phyloP scores from a whole-genome alignment of 2,888 invertebrate species.

The Drosophila hamatofila region DNA sequence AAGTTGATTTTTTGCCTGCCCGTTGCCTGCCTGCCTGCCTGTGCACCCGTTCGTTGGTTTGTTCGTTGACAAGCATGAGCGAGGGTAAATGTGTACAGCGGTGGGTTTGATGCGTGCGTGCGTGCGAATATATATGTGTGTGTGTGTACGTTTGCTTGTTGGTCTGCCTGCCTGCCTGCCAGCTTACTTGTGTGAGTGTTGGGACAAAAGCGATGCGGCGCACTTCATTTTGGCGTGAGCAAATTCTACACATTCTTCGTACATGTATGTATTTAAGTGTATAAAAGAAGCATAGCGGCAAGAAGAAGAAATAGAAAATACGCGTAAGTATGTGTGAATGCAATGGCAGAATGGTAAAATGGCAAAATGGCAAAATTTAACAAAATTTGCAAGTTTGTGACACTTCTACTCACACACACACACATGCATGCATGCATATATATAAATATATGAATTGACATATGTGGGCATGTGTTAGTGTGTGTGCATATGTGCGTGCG shows the following conservation, averaged over 20 bases:
- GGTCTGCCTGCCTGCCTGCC: conserved; percentile 10
- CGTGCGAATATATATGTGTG: conserved; percentile 29
- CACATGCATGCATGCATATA: background rate
- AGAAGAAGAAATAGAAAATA: conserved; percentile 10
- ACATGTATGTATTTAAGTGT: conserved; percentile 25
- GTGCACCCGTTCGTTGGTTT: background rate
- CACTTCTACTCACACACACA: background rate
- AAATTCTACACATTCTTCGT: conserved; percentile 8
- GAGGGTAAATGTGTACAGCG: conserved; percentile 28
- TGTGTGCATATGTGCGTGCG: conserved; percentile 3
- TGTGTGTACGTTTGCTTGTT: background rate
- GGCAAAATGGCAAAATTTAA: background rate
- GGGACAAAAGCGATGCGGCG: conserved; percentile 59
- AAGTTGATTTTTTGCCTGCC: conserved; percentile 19
- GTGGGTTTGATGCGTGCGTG: conserved; percentile 30
- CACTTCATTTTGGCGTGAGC: conserved; percentile 39
- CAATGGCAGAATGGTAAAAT: background rate
- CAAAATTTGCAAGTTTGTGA: conserved; percentile 53
- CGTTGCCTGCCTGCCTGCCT: background rate
- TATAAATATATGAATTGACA: conserved; percentile 1
- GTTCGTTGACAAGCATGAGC: conserved; percentile 10
- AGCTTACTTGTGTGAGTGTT: conserved; percentile 19
- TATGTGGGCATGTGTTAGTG: conserved; percentile 1
- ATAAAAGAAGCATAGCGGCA: conserved; percentile 22
- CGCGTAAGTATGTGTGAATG: conserved; percentile 7